Evolutionary conservation across 1,140 invertebrate species (phyloP).

Genomic region (Nasonia vitripennis): DNA sequence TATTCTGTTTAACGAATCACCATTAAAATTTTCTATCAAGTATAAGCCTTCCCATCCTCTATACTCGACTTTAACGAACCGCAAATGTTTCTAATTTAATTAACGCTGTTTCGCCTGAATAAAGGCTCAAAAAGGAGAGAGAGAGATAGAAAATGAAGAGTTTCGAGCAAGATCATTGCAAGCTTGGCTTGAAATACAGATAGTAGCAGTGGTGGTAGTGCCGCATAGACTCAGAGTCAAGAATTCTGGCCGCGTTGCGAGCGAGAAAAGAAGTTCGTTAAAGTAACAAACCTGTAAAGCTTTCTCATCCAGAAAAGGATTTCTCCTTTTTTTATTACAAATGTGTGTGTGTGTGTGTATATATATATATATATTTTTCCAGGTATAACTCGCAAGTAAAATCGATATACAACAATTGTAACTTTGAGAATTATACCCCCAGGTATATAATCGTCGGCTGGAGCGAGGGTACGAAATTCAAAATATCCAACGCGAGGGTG

Average conservation of each 20-base stretch:
- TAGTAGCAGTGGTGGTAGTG: neutral
- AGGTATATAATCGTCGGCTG: no score
- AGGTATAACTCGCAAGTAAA: no score
- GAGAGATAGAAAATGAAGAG: neutral
- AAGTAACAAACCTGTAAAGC: conserved; percentile 65
- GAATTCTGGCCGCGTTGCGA: conserved; percentile 63
- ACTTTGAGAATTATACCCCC: no score
- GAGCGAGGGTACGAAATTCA: no score
- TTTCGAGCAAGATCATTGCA: conserved; percentile 12
- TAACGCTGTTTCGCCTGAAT: conserved; percentile 36
- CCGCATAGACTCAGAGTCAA: conserved; percentile 28
- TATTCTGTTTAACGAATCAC: neutral
- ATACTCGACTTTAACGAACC: conserved; percentile 21
- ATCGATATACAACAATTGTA: no score
- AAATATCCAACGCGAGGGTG: no score
- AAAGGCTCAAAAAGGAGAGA: conserved; percentile 1
- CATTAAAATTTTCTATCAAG: neutral
- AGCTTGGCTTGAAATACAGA: neutral
- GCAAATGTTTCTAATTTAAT: conserved; percentile 48
- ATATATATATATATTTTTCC: no score
- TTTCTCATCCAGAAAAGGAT: conserved; percentile 51
- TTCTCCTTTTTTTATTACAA: conserved; percentile 13
- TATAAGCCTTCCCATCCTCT: neutral
- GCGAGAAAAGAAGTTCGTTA: conserved; percentile 65
- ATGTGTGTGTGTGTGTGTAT: neutral